Percentiles rank a stretch among this genome's conserved stretches.
Conservation (phyloP, 2,113 vertebrate genomes). For the Hypanus sabinus region DNA sequence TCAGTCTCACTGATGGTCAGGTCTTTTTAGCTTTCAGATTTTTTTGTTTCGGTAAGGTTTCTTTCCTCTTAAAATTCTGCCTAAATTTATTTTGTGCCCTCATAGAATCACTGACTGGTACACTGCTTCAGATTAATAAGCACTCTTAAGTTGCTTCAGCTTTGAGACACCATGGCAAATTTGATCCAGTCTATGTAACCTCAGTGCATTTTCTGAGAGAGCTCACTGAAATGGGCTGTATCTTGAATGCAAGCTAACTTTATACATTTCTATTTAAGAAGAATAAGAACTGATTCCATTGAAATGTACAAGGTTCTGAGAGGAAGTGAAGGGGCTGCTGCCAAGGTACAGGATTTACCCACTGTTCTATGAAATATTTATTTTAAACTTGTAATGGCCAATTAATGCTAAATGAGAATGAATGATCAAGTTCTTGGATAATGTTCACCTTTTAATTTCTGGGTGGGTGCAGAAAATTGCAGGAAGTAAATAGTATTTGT, state of each 20-base stretch:
- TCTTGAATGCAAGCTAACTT: background rate
- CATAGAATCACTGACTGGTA: background rate
- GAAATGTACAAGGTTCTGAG: too few species aligned
- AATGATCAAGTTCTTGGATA: background rate
- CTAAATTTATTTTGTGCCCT: background rate
- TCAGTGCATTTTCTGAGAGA: background rate
- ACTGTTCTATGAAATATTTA: background rate
- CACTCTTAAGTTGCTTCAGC: background rate
- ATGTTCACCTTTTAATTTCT: background rate
- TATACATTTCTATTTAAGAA: background rate
- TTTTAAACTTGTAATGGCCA: background rate
- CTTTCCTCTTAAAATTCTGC: background rate
- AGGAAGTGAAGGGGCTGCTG: background rate
- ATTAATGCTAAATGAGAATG: background rate
- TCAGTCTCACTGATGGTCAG: background rate
- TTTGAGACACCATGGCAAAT: background rate
- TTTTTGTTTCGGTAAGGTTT: background rate
- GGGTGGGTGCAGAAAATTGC: background rate
- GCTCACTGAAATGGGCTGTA: background rate
- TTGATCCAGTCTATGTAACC: background rate
- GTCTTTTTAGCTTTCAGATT: background rate
- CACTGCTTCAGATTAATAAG: background rate
- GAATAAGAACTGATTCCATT: too few species aligned
- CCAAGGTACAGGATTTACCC: background rate
- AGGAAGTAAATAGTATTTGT: background rate